phyloP scores from a whole-genome alignment of 2,888 invertebrate species.

The Eristalis pertinax region DNA sequence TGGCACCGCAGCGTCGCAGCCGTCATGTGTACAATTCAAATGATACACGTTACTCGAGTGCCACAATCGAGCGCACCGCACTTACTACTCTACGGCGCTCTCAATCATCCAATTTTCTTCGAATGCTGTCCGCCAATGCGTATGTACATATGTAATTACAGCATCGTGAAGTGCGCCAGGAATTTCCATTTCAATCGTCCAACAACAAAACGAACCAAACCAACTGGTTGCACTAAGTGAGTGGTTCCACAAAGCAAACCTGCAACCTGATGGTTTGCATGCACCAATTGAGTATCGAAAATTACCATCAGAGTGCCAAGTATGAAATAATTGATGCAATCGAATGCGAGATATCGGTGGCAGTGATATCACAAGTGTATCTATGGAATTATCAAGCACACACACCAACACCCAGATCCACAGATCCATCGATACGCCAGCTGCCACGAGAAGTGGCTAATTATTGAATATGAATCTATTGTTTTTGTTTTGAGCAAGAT shows the following conservation, averaged over 20 bases:
- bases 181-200: conserved; percentile 65
- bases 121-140: conserved; percentile 52
- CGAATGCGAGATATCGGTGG: conserved; percentile 46
- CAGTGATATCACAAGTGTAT: conserved; percentile 22
- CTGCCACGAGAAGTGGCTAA: conserved; percentile 11
- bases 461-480: conserved; percentile 12
- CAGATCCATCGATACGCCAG: background rate
- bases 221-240: conserved; percentile 69
- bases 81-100: conserved; percentile 35
- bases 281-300: conserved; percentile 60
- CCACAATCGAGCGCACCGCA: conserved; percentile 30
- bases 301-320: conserved; percentile 68
- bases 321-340: conserved; percentile 70
- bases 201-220: conserved; percentile 49
- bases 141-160: conserved; percentile 41
- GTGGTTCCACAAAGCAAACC: conserved; percentile 44
- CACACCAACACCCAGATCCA: background rate
- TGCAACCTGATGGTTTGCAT: conserved; percentile 51
- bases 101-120: conserved; percentile 68
- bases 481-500: background rate
- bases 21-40: conserved; percentile 41
- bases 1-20: conserved; percentile 4
- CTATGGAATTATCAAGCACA: conserved; percentile 20
- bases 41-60: conserved; percentile 26
- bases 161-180: conserved; percentile 44